Conservation (phyloP, 1,140 invertebrate genomes). For the Drosophila prosaltans region DNA sequence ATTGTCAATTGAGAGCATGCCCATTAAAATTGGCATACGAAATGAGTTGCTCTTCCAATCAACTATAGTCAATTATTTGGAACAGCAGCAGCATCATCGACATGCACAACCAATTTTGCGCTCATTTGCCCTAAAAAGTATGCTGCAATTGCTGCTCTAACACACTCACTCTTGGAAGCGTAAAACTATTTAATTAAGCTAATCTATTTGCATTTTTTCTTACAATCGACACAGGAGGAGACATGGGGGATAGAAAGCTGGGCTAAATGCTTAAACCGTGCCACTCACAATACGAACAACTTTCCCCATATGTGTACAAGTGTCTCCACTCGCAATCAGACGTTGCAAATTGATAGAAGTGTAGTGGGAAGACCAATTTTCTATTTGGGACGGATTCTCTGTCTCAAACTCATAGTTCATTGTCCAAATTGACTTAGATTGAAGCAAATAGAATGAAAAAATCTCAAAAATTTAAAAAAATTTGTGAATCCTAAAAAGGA, state of each 20-base stretch:
- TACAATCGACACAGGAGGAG: neutral
- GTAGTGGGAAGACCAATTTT: neutral
- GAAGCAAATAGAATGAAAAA: neutral
- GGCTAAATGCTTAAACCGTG: neutral
- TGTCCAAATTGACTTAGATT: neutral
- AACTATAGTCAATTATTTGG: conserved; percentile 1
- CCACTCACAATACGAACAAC: neutral
- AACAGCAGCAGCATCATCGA: conserved; percentile 8
- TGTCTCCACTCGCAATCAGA: neutral
- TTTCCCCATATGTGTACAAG: neutral
- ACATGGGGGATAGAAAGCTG: neutral
- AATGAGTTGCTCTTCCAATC: neutral
- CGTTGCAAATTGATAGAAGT: neutral
- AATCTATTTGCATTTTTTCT: conserved; percentile 52
- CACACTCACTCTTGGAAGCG: conserved; percentile 23
- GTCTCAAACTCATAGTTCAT: neutral
- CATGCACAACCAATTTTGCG: conserved; percentile 18
- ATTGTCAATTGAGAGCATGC: conserved; percentile 2
- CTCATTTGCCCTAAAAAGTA: conserved; percentile 31
- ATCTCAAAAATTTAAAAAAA: neutral
- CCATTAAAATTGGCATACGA: conserved; percentile 4
- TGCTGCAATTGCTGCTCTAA: conserved; percentile 17
- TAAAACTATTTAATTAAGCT: conserved; percentile 66
- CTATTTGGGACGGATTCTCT: neutral
- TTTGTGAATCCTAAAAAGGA: no score